These are phyloP conservation scores for Geodia barretti DNA, from an alignment of 37 sponge, comb jelly and placozoan species.

Conservation along the genomic window DNA sequence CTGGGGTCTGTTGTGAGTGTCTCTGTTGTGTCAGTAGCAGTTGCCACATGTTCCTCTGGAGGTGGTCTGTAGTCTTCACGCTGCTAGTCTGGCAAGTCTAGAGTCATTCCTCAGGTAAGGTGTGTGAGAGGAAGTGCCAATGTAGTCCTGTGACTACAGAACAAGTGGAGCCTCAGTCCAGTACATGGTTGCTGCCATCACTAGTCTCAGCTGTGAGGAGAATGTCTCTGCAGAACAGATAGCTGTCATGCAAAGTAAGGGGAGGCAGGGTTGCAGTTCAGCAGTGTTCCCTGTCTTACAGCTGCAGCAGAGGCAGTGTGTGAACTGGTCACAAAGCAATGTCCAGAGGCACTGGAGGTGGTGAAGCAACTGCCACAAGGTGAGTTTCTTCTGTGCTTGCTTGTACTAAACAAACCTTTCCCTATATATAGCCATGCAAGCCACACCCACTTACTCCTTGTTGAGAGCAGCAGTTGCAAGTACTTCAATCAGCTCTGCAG, in stretches of 20 bases:
- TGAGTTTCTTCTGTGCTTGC: no score
- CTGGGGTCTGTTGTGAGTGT: no score
- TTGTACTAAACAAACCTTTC: no score
- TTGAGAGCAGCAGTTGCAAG: neutral
- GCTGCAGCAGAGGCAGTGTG: neutral
- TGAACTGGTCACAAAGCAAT: neutral
- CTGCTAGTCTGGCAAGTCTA: neutral
- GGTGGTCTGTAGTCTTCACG: slow-evolving; percentile 1
- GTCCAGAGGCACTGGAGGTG: neutral
- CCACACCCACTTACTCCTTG: neutral
- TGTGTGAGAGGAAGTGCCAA: neutral
- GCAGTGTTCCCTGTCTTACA: no score
- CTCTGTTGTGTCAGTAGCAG: neutral
- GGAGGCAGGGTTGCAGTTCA: no score
- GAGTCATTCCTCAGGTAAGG: neutral
- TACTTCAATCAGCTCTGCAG: neutral
- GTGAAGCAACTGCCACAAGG: neutral
- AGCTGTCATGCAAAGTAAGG: neutral
- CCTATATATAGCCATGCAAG: no score
- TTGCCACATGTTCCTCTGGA: neutral
- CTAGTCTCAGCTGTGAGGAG: neutral
- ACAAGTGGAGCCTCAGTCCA: neutral
- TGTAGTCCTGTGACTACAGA: neutral
- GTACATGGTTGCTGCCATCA: neutral
- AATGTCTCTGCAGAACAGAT: neutral